Conservation (phyloP, 1,140 invertebrate species). For the Zaprionus kolodkinae region DNA sequence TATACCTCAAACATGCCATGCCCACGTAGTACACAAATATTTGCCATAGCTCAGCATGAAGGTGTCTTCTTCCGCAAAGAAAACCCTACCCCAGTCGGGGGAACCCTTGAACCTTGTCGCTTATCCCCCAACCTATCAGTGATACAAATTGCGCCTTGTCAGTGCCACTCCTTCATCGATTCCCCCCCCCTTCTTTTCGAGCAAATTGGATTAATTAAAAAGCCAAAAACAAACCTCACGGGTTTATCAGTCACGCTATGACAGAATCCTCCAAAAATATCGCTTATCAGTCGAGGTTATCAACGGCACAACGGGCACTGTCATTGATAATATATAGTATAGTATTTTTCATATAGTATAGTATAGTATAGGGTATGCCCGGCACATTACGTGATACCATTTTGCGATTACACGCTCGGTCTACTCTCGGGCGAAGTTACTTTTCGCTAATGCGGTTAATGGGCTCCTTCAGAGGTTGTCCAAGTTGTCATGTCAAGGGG, state of each 20-base stretch:
- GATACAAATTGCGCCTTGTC: conserved; percentile 31
- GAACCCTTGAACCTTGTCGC: neutral
- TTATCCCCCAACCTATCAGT: neutral
- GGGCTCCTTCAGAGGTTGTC: conserved; percentile 30
- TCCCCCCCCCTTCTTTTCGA: neutral
- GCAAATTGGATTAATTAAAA: conserved; percentile 69
- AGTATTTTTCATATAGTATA: no score
- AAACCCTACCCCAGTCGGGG: no score
- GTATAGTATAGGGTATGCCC: neutral
- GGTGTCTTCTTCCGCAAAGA: conserved; percentile 1
- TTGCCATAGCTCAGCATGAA: neutral
- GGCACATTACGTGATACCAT: neutral
- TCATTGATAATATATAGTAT: conserved; percentile 5
- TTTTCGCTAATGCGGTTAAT: conserved; percentile 47
- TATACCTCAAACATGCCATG: neutral
- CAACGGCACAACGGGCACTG: neutral
- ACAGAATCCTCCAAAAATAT: conserved; percentile 30
- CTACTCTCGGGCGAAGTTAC: neutral
- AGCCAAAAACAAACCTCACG: conserved; percentile 27
- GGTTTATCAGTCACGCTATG: conserved; percentile 69
- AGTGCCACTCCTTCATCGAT: conserved; percentile 12
- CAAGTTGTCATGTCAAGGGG: conserved; percentile 38
- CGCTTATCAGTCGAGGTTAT: conserved; percentile 62
- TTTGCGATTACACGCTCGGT: conserved; percentile 2
- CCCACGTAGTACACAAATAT: conserved; percentile 28